These are phyloP conservation scores for Poecilia latipinna DNA, from an alignment of 2,113 vertebrate genomes.

Conservation along the genomic window DNA sequence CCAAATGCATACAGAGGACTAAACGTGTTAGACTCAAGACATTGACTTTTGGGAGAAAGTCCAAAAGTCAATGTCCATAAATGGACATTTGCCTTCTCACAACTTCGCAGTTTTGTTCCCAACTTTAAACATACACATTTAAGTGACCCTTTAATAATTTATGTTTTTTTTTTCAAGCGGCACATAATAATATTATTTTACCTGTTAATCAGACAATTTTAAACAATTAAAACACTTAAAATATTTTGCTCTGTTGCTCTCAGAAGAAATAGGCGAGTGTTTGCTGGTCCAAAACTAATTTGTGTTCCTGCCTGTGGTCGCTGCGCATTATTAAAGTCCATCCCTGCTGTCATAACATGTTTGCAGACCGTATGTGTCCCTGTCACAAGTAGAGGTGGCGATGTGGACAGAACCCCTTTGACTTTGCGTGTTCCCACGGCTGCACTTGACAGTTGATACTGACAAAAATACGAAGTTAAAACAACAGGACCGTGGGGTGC, in stretches of 20 bases:
- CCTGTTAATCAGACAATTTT: too few species aligned
- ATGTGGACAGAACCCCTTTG: constrained; percentile 20
- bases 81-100: too few species aligned
- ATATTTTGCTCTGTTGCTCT: neutral
- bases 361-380: constrained; percentile 1
- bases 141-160: too few species aligned
- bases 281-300: neutral
- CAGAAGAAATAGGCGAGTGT: neutral
- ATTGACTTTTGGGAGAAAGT: too few species aligned
- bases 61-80: too few species aligned
- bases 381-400: constrained; percentile 14
- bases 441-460: constrained; percentile 42
- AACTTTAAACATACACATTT: too few species aligned
- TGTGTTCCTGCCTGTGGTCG: neutral
- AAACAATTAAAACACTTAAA: too few species aligned
- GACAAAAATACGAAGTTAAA: constrained; percentile 48
- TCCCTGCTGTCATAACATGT: constrained; percentile 42
- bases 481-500: constrained; percentile 38
- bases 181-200: too few species aligned
- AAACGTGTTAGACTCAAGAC: too few species aligned
- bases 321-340: neutral
- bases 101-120: too few species aligned
- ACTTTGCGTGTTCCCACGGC: constrained; percentile 56
- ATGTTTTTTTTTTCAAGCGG: too few species aligned
- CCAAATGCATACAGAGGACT: too few species aligned